Evolutionary conservation across 2,888 invertebrate genomes (phyloP), one percentile per base, ranked within the genome.

Genomic region (Bombyx huttoni): DNA sequence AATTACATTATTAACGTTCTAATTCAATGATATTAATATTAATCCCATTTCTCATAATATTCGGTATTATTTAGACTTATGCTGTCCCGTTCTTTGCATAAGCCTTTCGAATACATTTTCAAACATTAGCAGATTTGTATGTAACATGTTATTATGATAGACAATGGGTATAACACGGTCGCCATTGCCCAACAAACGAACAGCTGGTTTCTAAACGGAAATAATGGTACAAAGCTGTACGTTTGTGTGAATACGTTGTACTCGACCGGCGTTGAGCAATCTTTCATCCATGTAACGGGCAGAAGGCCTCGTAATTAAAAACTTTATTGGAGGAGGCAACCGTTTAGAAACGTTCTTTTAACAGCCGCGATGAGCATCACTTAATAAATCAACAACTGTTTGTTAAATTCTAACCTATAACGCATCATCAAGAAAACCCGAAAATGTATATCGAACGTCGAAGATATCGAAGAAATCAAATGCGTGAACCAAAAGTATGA

Each of bases 181-280:
- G 65, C 54, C 66, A 61, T 81, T 81, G 75, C 73, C 58, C 60
- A 78, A 81, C 73, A 54, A 64, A 62, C 67, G 69, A 75, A 71
- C 66, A 64, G 69, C 65, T 73, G 72, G 75, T 81, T 81, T 81
- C 76, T 74, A 78, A 81, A 81, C 77, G 82, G 81, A 82, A 81
- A 80, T 73, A 24, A 24, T 24, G 24, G 24, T 24, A 65, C 65
- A 59, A 65, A 63, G 65, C 70, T 72, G 69, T 61, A 63, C 66
- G 71, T 75, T 69, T 72, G 65, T 73, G 72, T 64, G 67, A 62
- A 57, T 56, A 53, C 56, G 55, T 59, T 1, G 40, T 40, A 55
- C 55, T 55, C 56, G 57, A 53, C 52, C 61, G 60, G 61, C 63
- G 68, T 82, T 80, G 67, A 63, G 74, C 75, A 81, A 83, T 66